Evolutionary conservation across 2,113 vertebrate species (phyloP).

Genomic region (Gulo gulo): DNA sequence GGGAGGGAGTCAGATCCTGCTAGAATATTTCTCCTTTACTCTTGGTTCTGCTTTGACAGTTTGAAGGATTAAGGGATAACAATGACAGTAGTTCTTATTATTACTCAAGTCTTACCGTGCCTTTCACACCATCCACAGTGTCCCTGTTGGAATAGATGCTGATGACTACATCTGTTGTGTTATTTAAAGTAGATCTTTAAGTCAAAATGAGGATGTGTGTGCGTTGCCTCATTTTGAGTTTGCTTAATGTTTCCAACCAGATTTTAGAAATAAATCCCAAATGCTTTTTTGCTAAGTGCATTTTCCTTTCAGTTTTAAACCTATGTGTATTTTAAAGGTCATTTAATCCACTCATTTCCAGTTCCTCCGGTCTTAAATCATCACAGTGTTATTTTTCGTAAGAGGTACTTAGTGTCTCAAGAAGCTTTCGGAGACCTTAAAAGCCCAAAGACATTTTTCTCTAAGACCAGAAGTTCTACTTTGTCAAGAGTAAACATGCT

Average conservation of each 20-base stretch:
- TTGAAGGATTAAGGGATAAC: conserved; percentile 63
- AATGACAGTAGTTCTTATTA: conserved; percentile 54
- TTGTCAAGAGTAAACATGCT: conserved; percentile 62
- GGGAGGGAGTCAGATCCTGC: not conserved
- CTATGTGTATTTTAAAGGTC: conserved; percentile 74
- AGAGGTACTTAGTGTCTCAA: conserved; percentile 74
- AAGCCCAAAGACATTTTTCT: conserved; percentile 55
- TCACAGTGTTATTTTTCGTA: conserved; percentile 64
- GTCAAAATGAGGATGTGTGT: conserved; percentile 61
- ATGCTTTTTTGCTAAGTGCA: conserved; percentile 62
- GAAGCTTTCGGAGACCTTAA: conserved; percentile 65
- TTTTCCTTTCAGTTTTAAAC: conserved; percentile 67
- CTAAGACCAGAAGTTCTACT: conserved; percentile 60
- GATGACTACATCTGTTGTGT: conserved; percentile 68
- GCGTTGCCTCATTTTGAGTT: conserved; percentile 52
- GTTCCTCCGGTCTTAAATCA: conserved; percentile 62
- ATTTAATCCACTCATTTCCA: conserved; percentile 64
- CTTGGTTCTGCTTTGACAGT: conserved; percentile 48
- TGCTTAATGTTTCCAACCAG: conserved; percentile 64
- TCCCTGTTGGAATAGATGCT: conserved; percentile 58
- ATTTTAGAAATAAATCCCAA: conserved; percentile 73
- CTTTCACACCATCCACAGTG: conserved; percentile 44
- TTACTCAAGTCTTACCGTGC: conserved; percentile 6
- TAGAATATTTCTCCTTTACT: conserved; percentile 40
- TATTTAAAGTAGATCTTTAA: conserved; percentile 74